Percentiles rank a stretch among this genome's conserved stretches.
Evolutionary conservation across 2,888 invertebrate genomes (phyloP).

Genomic region (Coleophora deauratella): DNA sequence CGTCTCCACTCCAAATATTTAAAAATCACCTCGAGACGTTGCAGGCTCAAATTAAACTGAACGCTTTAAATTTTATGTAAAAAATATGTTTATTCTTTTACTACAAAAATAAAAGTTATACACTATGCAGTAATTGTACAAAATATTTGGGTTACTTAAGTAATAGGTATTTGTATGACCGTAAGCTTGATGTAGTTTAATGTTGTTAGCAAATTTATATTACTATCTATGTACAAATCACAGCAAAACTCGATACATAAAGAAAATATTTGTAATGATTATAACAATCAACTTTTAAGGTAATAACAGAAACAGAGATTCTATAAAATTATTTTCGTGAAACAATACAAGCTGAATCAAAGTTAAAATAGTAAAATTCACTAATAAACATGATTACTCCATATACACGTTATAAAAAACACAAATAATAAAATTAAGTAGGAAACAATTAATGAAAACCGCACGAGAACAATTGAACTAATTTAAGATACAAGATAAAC

Average conservation of each 20-base stretch:
- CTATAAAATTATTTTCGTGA: background rate
- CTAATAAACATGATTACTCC: background rate
- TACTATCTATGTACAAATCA: constrained; percentile 1
- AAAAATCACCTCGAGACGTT: constrained; percentile 21
- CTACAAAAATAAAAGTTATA: constrained; percentile 46
- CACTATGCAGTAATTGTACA: background rate
- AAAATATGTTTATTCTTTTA: constrained; percentile 38
- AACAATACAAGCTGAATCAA: background rate
- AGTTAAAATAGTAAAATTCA: no score
- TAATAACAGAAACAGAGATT: no score
- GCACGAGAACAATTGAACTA: background rate
- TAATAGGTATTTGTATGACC: background rate
- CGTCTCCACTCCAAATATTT: constrained; percentile 17
- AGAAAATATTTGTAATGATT: background rate
- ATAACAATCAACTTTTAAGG: background rate
- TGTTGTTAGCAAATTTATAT: no score
- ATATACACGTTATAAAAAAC: background rate
- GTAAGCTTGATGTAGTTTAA: background rate
- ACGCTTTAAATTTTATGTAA: constrained; percentile 24
- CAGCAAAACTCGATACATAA: no score
- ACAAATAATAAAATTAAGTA: background rate
- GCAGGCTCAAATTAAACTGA: constrained; percentile 18
- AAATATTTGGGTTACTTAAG: background rate
- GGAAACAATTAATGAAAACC: no score
- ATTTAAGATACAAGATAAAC: no score